A percentile compares a stretch with the other conserved stretches of the same genome.
Conservation (phyloP, 2,888 invertebrate species). For the Anarsia innoxiella region DNA sequence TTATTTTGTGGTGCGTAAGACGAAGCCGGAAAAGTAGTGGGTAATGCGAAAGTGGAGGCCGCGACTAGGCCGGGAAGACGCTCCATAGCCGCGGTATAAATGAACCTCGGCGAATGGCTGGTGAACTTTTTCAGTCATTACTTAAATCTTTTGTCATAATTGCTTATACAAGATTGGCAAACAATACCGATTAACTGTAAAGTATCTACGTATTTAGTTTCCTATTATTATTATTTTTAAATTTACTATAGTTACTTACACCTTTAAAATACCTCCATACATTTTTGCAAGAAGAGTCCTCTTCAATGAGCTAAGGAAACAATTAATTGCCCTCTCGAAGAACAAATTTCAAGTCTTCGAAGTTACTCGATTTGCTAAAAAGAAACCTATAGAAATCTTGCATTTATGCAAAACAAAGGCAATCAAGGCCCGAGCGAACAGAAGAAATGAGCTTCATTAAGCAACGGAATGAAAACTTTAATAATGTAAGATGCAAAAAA, state of each 20-base stretch:
- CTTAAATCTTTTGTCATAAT: no score
- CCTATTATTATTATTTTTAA: no score
- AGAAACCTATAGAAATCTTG: conserved; percentile 72
- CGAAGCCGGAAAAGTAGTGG: conserved; percentile 60
- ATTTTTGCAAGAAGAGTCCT: no score
- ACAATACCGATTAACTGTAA: no score
- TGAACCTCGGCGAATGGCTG: no score
- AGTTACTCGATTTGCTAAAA: conserved; percentile 62
- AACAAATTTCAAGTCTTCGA: conserved; percentile 60
- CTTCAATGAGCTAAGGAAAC: conserved; percentile 37
- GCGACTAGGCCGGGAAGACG: conserved; percentile 30
- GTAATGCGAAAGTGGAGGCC: conserved; percentile 51
- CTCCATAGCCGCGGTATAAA: no score
- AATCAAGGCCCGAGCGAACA: conserved; percentile 72
- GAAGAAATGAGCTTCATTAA: conserved; percentile 76
- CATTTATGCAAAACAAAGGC: conserved; percentile 76
- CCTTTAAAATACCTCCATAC: no score
- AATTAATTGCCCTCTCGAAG: conserved; percentile 54
- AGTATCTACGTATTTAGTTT: no score
- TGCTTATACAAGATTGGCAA: no score
- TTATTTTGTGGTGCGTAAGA: conserved; percentile 76
- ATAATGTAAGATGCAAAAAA: conserved; percentile 76
- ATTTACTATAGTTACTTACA: no score
- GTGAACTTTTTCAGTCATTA: no score
- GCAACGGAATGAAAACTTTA: conserved; percentile 74